Percentiles rank a stretch among this genome's conserved stretches.
Conservation (phyloP, 2,113 vertebrate species). For the Oryzias melastigma region DNA sequence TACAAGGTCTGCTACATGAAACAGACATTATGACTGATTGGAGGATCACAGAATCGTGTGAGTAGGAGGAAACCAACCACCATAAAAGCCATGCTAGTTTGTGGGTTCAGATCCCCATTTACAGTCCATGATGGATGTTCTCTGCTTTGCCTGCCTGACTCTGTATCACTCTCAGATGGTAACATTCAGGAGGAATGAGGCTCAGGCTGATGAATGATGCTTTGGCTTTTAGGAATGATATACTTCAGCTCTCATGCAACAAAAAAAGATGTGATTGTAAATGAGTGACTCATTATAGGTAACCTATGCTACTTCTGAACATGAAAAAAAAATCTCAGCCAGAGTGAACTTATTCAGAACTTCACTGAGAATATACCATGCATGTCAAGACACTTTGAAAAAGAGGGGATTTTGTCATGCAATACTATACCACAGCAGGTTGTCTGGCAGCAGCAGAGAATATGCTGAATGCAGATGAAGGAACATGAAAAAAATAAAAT, state of each 20-base stretch:
- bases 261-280: background rate
- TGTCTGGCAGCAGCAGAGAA: no score
- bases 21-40: conserved; percentile 27
- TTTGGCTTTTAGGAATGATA: background rate
- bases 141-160: conserved; percentile 15
- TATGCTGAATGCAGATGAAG: no score
- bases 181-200: conserved; percentile 9
- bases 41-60: conserved; percentile 30
- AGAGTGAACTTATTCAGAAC: background rate
- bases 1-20: conserved; percentile 1
- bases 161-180: conserved; percentile 24
- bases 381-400: no score
- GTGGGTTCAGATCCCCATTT: conserved; percentile 35
- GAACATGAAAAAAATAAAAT: no score
- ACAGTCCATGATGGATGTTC: conserved; percentile 42
- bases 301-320: background rate
- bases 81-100: conserved; percentile 15
- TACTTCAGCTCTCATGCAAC: background rate
- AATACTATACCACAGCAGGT: no score
- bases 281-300: background rate
- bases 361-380: background rate
- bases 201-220: conserved; percentile 21
- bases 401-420: no score
- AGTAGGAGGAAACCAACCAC: conserved; percentile 19
- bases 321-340: background rate